phyloP scores from a whole-genome alignment of 2,113 vertebrate genomes.

The Nicator chloris region DNA sequence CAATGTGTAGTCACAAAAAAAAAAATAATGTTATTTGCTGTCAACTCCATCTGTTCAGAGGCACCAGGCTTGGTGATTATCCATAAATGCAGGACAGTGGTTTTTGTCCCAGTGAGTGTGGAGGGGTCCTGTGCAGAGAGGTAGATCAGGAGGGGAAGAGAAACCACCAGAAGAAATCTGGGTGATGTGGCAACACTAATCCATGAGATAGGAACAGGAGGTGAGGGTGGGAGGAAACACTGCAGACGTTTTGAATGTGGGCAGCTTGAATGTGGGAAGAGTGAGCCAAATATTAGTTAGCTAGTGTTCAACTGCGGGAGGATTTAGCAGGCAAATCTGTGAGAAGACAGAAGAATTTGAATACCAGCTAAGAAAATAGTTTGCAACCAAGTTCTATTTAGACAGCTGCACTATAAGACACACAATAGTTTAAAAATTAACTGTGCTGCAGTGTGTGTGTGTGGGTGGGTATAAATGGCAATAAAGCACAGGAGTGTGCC shows the following conservation, averaged over 20 bases:
- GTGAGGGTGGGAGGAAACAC: not conserved
- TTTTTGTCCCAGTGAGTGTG: not conserved
- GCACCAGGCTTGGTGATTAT: not conserved
- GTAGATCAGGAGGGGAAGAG: not conserved
- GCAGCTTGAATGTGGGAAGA: not conserved
- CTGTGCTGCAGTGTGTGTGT: not conserved
- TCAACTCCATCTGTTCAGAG: not conserved
- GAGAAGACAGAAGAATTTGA: constrained; percentile 13
- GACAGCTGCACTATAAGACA: not conserved
- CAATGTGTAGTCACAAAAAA: not conserved
- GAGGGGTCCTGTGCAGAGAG: not conserved
- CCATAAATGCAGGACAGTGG: not conserved
- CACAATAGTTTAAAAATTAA: constrained; percentile 36
- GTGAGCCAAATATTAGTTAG: constrained; percentile 15
- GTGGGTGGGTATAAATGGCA: constrained; percentile 20
- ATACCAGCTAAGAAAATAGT: constrained; percentile 35
- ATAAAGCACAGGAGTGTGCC: not conserved
- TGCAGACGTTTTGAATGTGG: not conserved
- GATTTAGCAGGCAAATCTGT: not conserved
- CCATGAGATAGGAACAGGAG: not conserved
- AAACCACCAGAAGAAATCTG: not conserved
- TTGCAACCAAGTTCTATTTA: constrained; percentile 33
- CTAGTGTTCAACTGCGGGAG: not conserved
- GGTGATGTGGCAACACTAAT: not conserved
- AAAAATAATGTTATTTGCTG: not conserved